Base-by-base conservation (phyloP, 2,888 invertebrate species). In the Lasius platythorax region DNA sequence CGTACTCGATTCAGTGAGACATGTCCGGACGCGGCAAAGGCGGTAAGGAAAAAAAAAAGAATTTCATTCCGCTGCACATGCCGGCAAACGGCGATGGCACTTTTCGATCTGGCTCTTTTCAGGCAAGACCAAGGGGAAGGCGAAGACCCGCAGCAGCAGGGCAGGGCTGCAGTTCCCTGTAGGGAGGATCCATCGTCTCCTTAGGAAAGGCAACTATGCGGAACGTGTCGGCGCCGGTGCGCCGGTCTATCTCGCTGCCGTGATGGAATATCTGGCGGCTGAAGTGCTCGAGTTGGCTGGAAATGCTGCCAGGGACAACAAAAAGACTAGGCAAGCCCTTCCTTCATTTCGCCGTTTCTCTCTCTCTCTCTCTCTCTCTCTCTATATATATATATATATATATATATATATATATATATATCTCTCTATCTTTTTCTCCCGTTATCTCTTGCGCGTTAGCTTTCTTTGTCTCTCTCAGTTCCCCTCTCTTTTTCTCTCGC, bases 251-350 rank as follows among this genome's bases (percentile, higher is more conserved):
- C 89, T 96, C 0, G 96, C 96, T 0, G 96, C 96, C 8, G 96
- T 96, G 0, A 93, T 97, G 91, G 97, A 97, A 89, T 97, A 97
- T 88, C 92, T 97, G 37, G 96, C 97, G 0, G 97, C 97, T 28
- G 97, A 97, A 95, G 96, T 97, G 28, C 91, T 97, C 83, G 97
- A 97, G 89, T 95, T 97, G 91, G 96, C 97, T 0, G 95, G 96
- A 0, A 96, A 97, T 85, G 97, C 96, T 0, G 97, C 97, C 0
- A 93, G 95, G 58, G 96, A 97, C 81, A 97, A 97, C 93, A 96
- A 97, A 88, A 97, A 97, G 92, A 95, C 95, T 0, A 95, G n/a
- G 72, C 70, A 76, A 79, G 74, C 68, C 82, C 58, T 84, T 56
- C 56, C 61, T 56, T 53, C n/a, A n/a, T 40, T 56, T 70, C 40